A percentile compares a stretch with the other conserved stretches of the same genome.
Evolutionary conservation across 2,888 invertebrate genomes (phyloP).

Genomic region (Teleogryllus oceanicus): DNA sequence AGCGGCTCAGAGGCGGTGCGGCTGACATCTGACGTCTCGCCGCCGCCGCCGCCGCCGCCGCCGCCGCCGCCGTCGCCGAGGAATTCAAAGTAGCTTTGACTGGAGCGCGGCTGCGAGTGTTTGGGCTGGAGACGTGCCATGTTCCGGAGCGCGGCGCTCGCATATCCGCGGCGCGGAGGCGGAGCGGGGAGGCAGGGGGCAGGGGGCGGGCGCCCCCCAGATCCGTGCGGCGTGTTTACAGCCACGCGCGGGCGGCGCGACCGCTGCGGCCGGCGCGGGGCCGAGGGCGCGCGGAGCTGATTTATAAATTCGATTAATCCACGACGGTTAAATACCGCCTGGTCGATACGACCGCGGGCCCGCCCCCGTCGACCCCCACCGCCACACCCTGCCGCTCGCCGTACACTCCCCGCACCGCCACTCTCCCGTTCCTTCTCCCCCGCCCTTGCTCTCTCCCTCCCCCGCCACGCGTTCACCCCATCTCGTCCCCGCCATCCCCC

Average conservation of each 20-base stretch:
- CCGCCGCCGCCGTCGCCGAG: not conserved
- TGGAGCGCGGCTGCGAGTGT: slow-evolving; percentile 5
- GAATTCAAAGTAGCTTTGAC: slow-evolving; percentile 1
- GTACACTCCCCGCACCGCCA: not conserved
- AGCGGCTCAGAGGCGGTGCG: too few relatives aligned
- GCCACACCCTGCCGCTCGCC: not conserved
- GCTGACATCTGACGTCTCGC: too few relatives aligned
- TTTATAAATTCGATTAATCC: slow-evolving; percentile 18
- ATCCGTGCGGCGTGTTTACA: not conserved
- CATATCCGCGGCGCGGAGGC: not conserved
- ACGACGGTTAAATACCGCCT: not conserved
- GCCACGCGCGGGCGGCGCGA: not conserved
- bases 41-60: not conserved
- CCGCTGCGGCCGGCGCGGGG: not conserved
- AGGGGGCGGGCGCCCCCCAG: not conserved
- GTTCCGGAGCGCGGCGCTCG: not conserved
- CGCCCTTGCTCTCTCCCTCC: not conserved
- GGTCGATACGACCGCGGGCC: not conserved
- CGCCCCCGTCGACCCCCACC: not conserved
- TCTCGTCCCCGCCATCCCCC: not conserved
- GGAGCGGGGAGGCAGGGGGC: not conserved
- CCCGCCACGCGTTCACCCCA: not conserved
- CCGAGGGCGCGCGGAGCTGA: not conserved
- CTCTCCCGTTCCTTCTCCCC: not conserved
- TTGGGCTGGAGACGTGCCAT: not conserved